These are phyloP conservation scores for Pristionchus maxplancki DNA, from an alignment of 2,888 invertebrate genomes.

Conservation along the genomic window DNA sequence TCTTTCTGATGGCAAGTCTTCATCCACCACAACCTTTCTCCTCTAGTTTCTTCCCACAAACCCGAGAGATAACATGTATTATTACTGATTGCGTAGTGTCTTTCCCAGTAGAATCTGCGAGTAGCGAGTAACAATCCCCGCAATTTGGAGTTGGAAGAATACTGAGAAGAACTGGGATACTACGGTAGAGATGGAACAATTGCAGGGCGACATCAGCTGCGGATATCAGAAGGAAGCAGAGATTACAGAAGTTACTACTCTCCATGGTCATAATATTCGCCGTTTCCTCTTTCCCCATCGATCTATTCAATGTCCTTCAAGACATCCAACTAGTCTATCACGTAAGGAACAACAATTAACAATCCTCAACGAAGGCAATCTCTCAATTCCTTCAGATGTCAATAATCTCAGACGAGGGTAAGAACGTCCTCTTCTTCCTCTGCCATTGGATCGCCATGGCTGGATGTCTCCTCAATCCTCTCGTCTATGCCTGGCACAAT, in stretches of 20 bases:
- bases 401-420: slow-evolving; percentile 83
- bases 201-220: slow-evolving; percentile 77
- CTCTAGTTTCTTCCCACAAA: slow-evolving; percentile 17
- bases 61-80: slow-evolving; percentile 36
- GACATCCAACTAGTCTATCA: slow-evolving; percentile 63
- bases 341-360: slow-evolving; percentile 52
- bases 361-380: neutral
- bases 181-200: no score
- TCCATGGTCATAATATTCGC: slow-evolving; percentile 85
- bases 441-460: slow-evolving; percentile 93
- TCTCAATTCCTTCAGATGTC: neutral
- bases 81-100: slow-evolving; percentile 30
- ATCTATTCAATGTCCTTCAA: slow-evolving; percentile 68
- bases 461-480: slow-evolving; percentile 89
- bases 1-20: neutral
- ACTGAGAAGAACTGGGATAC: neutral
- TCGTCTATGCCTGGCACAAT: slow-evolving; percentile 69
- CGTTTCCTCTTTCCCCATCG: slow-evolving; percentile 80
- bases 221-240: slow-evolving; percentile 90
- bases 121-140: neutral
- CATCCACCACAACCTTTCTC: neutral
- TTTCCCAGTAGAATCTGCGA: slow-evolving; percentile 15
- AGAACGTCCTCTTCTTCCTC: slow-evolving; percentile 89
- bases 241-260: slow-evolving; percentile 96
- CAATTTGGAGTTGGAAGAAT: neutral